Evolutionary conservation across 2,888 invertebrate genomes (phyloP).

Genomic region (Tiliacea aurago): DNA sequence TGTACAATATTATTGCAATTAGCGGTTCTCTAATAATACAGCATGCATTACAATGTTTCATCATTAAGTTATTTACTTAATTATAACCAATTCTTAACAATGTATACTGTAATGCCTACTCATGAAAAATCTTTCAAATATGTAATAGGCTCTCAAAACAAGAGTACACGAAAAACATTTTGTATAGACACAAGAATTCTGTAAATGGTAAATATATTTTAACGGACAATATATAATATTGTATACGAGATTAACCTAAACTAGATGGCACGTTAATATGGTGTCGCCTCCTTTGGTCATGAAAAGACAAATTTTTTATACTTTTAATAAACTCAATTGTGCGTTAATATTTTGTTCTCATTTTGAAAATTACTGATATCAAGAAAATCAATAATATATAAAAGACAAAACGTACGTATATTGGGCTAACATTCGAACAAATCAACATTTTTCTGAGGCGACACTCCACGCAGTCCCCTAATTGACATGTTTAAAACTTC

Average conservation of each 20-base stretch:
- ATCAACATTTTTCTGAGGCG: slow-evolving; percentile 80
- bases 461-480: slow-evolving; percentile 90
- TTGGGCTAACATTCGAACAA: slow-evolving; percentile 68
- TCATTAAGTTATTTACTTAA: slow-evolving; percentile 67
- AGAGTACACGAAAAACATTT: slow-evolving; percentile 91
- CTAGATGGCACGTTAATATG: slow-evolving; percentile 90
- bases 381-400: slow-evolving; percentile 68
- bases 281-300: slow-evolving; percentile 90
- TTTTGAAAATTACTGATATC: slow-evolving; percentile 73
- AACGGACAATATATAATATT: slow-evolving; percentile 91
- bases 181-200: slow-evolving; percentile 91
- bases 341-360: slow-evolving; percentile 84
- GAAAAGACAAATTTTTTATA: slow-evolving; percentile 76
- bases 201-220: slow-evolving; percentile 91
- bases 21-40: slow-evolving; percentile 79
- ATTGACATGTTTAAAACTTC: slow-evolving; percentile 90
- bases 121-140: slow-evolving; percentile 86
- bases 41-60: slow-evolving; percentile 74
- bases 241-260: slow-evolving; percentile 91
- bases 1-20: slow-evolving; percentile 85
- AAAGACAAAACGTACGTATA: slow-evolving; percentile 73
- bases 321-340: slow-evolving; percentile 86
- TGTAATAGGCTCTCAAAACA: slow-evolving; percentile 90
- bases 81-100: slow-evolving; percentile 77
- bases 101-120: slow-evolving; percentile 77